Evolutionary conservation across 2,888 invertebrate species (phyloP).

Genomic region (Cartodere bifasciata): DNA sequence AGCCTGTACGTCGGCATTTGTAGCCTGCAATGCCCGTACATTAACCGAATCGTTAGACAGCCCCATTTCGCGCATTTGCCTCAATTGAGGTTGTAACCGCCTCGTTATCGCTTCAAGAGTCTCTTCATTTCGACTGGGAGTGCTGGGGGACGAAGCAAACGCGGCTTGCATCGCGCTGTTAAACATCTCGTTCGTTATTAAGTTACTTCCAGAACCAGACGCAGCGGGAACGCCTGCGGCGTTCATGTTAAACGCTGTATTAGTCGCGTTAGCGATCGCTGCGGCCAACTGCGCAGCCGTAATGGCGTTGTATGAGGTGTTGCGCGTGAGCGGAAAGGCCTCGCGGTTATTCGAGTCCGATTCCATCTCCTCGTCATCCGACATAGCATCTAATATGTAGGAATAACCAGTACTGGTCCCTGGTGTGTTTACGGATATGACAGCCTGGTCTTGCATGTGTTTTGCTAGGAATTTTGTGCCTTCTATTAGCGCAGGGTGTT

Average conservation of each 20-base stretch:
- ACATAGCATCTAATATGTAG: slow-evolving; percentile 40
- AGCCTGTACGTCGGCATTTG: slow-evolving; percentile 75
- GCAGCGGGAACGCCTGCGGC: slow-evolving; percentile 21
- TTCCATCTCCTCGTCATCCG: slow-evolving; percentile 43
- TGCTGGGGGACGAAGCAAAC: slow-evolving; percentile 30
- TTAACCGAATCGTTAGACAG: slow-evolving; percentile 73
- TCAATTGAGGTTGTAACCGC: slow-evolving; percentile 44
- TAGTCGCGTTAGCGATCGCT: slow-evolving; percentile 51
- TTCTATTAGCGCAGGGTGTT: slow-evolving; percentile 57
- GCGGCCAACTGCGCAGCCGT: slow-evolving; percentile 64
- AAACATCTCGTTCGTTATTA: slow-evolving; percentile 69
- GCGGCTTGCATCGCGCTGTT: slow-evolving; percentile 66
- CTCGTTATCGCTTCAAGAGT: slow-evolving; percentile 25
- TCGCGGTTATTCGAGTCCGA: slow-evolving; percentile 26
- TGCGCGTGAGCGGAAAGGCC: slow-evolving; percentile 24
- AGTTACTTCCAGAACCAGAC: slow-evolving; percentile 16
- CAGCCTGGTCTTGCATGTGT: slow-evolving; percentile 38
- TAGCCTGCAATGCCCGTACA: slow-evolving; percentile 69
- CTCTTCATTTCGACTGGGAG: slow-evolving; percentile 14
- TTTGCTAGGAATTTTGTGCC: slow-evolving; percentile 55
- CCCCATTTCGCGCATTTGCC: slow-evolving; percentile 85
- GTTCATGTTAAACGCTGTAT: slow-evolving; percentile 23
- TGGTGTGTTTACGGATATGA: slow-evolving; percentile 40
- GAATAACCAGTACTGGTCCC: slow-evolving; percentile 38
- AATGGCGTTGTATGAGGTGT: slow-evolving; percentile 39